Evolutionary conservation across 35 echinoderm and acorn worm species (phyloP), one percentile per base, ranked within the genome.

Genomic region (Hemicentrotus pulcherrimus): DNA sequence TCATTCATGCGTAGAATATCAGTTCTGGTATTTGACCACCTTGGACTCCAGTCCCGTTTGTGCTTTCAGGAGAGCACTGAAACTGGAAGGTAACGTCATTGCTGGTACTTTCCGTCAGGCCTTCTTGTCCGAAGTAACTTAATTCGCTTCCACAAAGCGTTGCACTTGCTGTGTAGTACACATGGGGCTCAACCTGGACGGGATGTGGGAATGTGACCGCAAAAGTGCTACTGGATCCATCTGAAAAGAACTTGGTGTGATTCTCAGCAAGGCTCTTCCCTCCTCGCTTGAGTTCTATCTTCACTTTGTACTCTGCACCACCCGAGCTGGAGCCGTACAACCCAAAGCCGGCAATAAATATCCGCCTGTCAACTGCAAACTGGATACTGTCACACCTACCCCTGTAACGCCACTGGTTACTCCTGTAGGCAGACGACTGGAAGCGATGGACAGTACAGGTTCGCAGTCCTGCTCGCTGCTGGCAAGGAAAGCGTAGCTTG

Each of bases 1-100:
- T 78, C 65, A 94, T 98, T 98, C 85, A 99, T 78, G 96, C 98
- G 96, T 99, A 99, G 92, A 99, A 99, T 32, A 99, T 99, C 0
- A 99, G 96, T 94, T 99, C 97, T 87, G 98, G 98, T 94, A 99
- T 96, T 92, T 99, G 98, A 58, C 98, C 98, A 47, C 98, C 98
- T 94, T 99, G 98, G 8, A 99, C 98, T 86, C 98, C 98, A 86
- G 98, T 99, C 22, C 98, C 98, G 97, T 99, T 99, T 32, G 98
- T 99, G 91, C 98, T 99, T 55, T 99, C 98, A 16, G 98, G 96
- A 33, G 98, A 99, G 70, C 98, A 99, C 92, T 99, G 97, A 70
- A 99, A 99, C 93, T 98, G 96, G 94, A 99, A 99, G 6, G 98
- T 99, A 18, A 98, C 95, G 33, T 89, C 91, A 87, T 96, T 94